Evolutionary conservation across 2,888 invertebrate genomes (phyloP), one percentile per base, ranked within the genome.

Genomic region (Trachelus troglodyta): DNA sequence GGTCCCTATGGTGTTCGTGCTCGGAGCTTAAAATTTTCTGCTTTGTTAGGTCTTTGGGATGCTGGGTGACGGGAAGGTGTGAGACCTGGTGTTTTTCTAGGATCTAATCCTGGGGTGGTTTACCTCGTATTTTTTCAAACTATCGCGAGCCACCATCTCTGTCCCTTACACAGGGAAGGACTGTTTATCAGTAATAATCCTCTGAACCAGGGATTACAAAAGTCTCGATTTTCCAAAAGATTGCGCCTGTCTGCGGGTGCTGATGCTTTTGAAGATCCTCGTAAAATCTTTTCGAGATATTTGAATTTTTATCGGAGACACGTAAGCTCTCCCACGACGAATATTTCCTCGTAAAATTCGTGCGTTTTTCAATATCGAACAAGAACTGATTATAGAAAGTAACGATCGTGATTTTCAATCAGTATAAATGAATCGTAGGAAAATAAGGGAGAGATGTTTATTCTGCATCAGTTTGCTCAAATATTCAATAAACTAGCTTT

Each of bases 141-240:
- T 83, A 83, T 86, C 82, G 76, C 74, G 73, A 76, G 37, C 76
- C 78, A 76, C 76, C 78, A 81, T 84, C 83, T 79, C 78, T 23
- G 23, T 76, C 77, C 82, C 71, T 56, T 23, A 56, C 23, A n/a
- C 71, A 34, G 71, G 12, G 31, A 78, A 31, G 80, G 81, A 81
- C 87, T 88, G 87, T 87, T 89, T 87, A 87, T 86, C 84, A 77
- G 73, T 37, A 78, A 79, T 89, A 87, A 89, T 88, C 87, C 86
- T 75, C 73, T 68, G 79, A 79, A 69, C 81, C 76, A 75, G 76
- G 87, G 87, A 87, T 88, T 87, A 87, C 82, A 83, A 76, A 82
- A 82, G 84, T 83, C 84, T 85, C 83, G 86, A 87, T 88, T 88
- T 85, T 85, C 84, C 83, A 77, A 81, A 77, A 85, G 87, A 88